Percentiles rank a stretch among this genome's conserved stretches.
phyloP scores from a whole-genome alignment of 2,888 invertebrate genomes.

The Callinectes sapidus region DNA sequence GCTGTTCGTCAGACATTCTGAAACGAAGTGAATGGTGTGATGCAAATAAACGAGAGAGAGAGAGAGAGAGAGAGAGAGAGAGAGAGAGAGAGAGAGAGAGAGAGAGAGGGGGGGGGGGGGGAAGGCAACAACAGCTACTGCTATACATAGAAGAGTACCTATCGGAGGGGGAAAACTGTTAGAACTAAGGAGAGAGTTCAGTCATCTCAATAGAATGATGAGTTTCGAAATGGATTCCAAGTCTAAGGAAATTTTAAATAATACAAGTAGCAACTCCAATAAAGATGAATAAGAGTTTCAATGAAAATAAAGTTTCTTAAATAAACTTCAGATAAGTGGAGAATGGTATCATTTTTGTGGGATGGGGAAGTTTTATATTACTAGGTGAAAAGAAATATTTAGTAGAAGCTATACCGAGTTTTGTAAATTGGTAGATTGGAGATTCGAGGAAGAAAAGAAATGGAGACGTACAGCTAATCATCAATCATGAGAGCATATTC shows the following conservation, averaged over 20 bases:
- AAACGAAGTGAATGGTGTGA: not conserved
- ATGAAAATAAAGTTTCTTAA: not conserved
- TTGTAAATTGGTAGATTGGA: not conserved
- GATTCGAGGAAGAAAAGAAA: not conserved
- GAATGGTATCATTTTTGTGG: no score
- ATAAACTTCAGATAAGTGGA: not conserved
- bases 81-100: not conserved
- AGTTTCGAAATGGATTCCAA: not conserved
- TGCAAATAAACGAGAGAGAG: not conserved
- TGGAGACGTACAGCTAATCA: not conserved
- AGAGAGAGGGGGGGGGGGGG: not conserved
- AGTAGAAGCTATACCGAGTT: not conserved
- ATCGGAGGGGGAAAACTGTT: not conserved
- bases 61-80: constrained; percentile 10
- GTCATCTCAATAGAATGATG: not conserved
- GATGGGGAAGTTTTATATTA: not conserved
- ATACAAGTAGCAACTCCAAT: not conserved
- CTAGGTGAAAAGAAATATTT: not conserved
- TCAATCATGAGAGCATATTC: not conserved
- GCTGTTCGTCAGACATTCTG: constrained; percentile 65
- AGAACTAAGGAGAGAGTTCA: not conserved
- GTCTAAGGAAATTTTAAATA: not conserved
- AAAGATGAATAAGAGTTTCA: not conserved
- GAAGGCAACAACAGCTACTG: not conserved
- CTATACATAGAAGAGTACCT: not conserved